phyloP scores from a whole-genome alignment of 1,140 invertebrate species.

The Calephelis nemesis region DNA sequence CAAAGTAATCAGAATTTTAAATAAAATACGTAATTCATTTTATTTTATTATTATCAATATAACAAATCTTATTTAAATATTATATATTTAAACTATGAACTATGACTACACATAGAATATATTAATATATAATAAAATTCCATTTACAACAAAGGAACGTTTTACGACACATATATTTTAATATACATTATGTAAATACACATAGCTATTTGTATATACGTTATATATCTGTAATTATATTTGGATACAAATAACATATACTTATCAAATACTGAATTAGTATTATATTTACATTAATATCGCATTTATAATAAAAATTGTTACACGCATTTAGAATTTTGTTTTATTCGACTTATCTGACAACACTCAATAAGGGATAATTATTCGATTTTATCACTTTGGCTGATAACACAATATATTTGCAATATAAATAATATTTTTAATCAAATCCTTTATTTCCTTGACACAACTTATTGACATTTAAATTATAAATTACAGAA shows the following conservation, averaged over 20 bases:
- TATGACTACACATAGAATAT: slow-evolving; percentile 57
- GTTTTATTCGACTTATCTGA: slow-evolving; percentile 20
- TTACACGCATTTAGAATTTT: slow-evolving; percentile 56
- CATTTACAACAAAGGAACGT: slow-evolving; percentile 64
- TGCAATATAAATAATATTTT: too few species aligned
- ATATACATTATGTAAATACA: slow-evolving; percentile 48
- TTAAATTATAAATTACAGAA: too few species aligned
- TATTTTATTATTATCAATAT: slow-evolving; percentile 12
- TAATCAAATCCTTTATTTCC: too few species aligned
- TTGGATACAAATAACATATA: slow-evolving; percentile 61
- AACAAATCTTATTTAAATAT: slow-evolving; percentile 17
- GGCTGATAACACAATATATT: background rate
- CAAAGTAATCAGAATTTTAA: background rate
- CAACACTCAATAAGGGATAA: slow-evolving; percentile 1
- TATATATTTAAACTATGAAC: slow-evolving; percentile 31
- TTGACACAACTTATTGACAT: too few species aligned
- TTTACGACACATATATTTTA: slow-evolving; percentile 55
- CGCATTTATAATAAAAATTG: slow-evolving; percentile 35
- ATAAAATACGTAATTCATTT: slow-evolving; percentile 54
- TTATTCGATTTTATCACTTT: background rate
- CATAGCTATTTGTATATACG: slow-evolving; percentile 51
- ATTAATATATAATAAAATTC: slow-evolving; percentile 59
- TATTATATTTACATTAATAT: slow-evolving; percentile 46
- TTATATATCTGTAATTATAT: slow-evolving; percentile 45
- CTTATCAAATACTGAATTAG: slow-evolving; percentile 50